Evolutionary conservation across 2,113 vertebrate species (phyloP), one percentile per base, ranked within the genome.

Genomic region (Etheostoma cragini): DNA sequence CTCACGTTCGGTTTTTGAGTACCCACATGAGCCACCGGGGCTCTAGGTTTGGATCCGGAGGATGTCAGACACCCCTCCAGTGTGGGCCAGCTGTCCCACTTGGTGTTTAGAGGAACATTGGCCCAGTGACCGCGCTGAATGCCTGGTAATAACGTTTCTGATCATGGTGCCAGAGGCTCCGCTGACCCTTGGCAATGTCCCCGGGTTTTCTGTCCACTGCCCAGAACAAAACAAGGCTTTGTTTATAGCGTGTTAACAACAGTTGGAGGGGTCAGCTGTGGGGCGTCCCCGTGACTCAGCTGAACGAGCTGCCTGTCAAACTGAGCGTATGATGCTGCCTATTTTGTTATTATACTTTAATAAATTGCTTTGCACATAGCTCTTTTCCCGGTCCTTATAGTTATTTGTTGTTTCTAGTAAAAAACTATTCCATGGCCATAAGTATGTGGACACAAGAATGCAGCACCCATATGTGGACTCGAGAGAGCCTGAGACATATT

Each of bases 141-240:
- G 72, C n/a, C 66, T 45, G 66, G 56, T 88, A 83, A 81, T 76
- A 83, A 73, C 78, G 72, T 87, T 80, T 65, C 42, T 62, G 61
- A 72, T 65, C 65, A 13, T 2, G 19, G 42, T 80, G 80, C 84
- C 84, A 78, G 78, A 45, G 64, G 68, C 84, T 78, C 60, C 21
- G 84, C 77, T 87, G 84, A 88, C 82, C 85, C 72, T 57, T 88
- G 90, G 88, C 86, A 88, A 0, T n/a, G 56, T 81, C 84, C 77
- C 47, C 52, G 24, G 57, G 49, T 83, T 89, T 38, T 88, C 87
- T 64, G 76, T 83, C 58, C 57, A 58, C 71, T 42, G 56, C 72
- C 82, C 87, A 78, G 82, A 82, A 88, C 86, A 81, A 81, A 84
- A 69, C 83, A 84, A 15, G 69, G 33, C 49, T 87, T 85, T 85